Percentiles rank a stretch among this genome's conserved stretches.
These are phyloP conservation scores for Loriculus beryllinus DNA, from an alignment of 2,797 vertebrate species.

Conservation along the genomic window DNA sequence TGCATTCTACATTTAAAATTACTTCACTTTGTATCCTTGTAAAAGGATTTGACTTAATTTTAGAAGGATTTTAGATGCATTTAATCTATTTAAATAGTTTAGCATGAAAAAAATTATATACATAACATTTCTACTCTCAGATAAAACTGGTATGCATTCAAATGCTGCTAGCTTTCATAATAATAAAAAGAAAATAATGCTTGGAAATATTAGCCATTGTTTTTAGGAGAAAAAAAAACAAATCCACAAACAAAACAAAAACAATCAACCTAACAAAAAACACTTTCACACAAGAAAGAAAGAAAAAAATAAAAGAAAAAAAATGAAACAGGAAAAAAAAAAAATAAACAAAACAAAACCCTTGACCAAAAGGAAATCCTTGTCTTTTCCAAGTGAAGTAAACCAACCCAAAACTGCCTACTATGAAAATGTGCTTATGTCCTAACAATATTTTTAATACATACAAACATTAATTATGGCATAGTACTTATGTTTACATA, in stretches of 20 bases:
- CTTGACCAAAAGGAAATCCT: neutral
- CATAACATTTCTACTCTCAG: neutral
- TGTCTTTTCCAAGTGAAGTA: neutral
- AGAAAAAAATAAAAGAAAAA: neutral
- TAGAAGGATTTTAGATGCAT: neutral
- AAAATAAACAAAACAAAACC: neutral
- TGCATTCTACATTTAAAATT: neutral
- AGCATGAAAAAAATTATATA: neutral
- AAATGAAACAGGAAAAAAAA: neutral
- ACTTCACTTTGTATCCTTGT: neutral
- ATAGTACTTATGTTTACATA: neutral
- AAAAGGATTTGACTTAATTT: neutral
- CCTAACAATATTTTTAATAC: neutral
- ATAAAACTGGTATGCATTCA: neutral
- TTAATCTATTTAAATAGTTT: neutral
- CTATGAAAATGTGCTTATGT: neutral
- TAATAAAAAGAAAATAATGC: neutral
- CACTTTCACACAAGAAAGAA: neutral
- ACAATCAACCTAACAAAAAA: neutral
- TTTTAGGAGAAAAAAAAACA: neutral
- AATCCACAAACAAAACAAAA: neutral
- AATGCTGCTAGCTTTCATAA: neutral
- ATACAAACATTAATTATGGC: neutral
- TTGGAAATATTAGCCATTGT: neutral
- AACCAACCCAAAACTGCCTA: fast-evolving